A percentile compares a stretch with the other conserved stretches of the same genome.
Evolutionary conservation across 2,888 invertebrate genomes (phyloP).

Genomic region (Conus canariensis): DNA sequence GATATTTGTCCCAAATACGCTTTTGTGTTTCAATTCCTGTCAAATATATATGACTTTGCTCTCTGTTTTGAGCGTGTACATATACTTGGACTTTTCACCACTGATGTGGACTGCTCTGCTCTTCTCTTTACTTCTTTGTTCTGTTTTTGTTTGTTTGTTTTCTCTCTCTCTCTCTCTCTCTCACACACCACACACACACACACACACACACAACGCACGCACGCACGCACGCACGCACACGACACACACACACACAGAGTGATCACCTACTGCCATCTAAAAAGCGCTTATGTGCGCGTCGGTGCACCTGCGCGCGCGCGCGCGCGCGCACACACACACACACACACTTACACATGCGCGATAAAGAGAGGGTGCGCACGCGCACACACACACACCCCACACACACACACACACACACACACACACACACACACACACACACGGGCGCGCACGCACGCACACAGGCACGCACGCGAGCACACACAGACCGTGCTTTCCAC

Average conservation of each 20-base stretch:
- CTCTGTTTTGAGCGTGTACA: too few species aligned
- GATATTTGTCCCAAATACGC: too few species aligned
- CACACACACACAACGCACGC: neutral
- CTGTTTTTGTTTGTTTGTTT: too few species aligned
- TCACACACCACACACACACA: neutral
- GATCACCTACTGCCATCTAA: too few species aligned
- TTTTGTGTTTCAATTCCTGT: too few species aligned
- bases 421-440: neutral
- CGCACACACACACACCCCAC: neutral
- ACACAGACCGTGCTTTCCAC: neutral
- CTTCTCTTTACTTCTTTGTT: too few species aligned
- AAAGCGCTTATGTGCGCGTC: too few species aligned
- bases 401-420: neutral
- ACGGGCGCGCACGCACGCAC: neutral
- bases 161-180: too few species aligned
- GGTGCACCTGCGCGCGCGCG: neutral
- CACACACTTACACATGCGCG: neutral
- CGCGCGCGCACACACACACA: neutral
- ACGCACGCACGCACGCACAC: conserved; percentile 30
- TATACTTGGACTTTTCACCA: too few species aligned
- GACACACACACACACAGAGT: conserved; percentile 17
- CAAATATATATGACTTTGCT: too few species aligned
- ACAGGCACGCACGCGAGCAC: conserved; percentile 31
- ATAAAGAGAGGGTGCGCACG: too few species aligned
- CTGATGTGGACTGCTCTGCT: too few species aligned